phyloP scores from a whole-genome alignment of 2,797 vertebrate species.

The Anableps anableps region DNA sequence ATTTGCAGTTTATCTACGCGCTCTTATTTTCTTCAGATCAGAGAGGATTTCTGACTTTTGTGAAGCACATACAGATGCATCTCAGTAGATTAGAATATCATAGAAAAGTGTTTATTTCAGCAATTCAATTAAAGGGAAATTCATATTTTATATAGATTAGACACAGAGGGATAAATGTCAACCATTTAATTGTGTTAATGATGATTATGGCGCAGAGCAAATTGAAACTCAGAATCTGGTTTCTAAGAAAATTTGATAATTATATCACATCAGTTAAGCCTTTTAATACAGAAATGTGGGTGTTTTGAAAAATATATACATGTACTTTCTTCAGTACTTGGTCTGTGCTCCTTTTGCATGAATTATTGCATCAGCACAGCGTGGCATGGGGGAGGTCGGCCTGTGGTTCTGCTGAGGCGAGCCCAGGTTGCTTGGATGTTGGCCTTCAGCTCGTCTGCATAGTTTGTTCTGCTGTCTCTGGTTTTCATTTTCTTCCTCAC shows the following conservation, averaged over 20 bases:
- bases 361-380: no score
- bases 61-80: neutral
- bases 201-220: no score
- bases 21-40: neutral
- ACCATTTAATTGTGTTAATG: neutral
- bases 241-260: no score
- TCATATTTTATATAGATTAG: neutral
- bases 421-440: no score
- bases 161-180: neutral
- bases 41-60: neutral
- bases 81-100: neutral
- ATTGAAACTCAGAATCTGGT: neutral
- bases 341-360: no score
- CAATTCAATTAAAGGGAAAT: neutral
- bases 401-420: no score
- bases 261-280: neutral
- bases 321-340: no score
- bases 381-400: no score
- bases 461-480: no score
- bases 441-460: no score
- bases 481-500: neutral
- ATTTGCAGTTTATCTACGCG: constrained; percentile 15
- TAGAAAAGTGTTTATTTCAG: neutral
- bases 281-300: neutral
- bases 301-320: neutral